A percentile compares a stretch with the other conserved stretches of the same genome.
Evolutionary conservation across 2,888 invertebrate genomes (phyloP).

Genomic region (Willowsia nigromaculata): DNA sequence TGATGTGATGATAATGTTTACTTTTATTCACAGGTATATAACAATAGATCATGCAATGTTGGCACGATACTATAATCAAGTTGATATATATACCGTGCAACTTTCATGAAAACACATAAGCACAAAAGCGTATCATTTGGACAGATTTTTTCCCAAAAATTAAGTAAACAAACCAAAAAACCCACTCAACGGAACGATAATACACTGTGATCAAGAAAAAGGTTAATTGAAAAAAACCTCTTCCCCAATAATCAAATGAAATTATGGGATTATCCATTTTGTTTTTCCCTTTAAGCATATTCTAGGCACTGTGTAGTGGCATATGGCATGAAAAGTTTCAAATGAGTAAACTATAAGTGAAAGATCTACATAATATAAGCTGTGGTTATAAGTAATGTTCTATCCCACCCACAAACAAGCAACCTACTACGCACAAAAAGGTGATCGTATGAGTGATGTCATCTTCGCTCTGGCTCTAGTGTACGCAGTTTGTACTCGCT

Average conservation of each 20-base stretch:
- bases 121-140: not conserved
- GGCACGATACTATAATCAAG: conserved; percentile 25
- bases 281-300: conserved; percentile 28
- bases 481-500: not conserved
- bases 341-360: not conserved
- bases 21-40: not conserved
- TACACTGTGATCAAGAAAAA: conserved; percentile 55
- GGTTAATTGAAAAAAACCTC: conserved; percentile 60
- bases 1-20: conserved; percentile 1
- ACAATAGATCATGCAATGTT: conserved; percentile 23
- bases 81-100: not conserved
- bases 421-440: not conserved
- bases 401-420: conserved; percentile 4
- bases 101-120: not conserved
- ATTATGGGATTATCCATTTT: conserved; percentile 55
- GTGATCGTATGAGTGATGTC: not conserved
- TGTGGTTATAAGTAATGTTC: not conserved
- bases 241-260: conserved; percentile 53
- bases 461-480: no score
- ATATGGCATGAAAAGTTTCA: conserved; percentile 50
- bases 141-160: not conserved
- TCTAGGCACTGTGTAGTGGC: not conserved
- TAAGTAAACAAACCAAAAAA: conserved; percentile 33
- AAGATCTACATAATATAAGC: not conserved
- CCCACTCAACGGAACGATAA: conserved; percentile 44